Conservation (phyloP, 92 coral and sea anemone genomes). For the Porites cylindrica region DNA sequence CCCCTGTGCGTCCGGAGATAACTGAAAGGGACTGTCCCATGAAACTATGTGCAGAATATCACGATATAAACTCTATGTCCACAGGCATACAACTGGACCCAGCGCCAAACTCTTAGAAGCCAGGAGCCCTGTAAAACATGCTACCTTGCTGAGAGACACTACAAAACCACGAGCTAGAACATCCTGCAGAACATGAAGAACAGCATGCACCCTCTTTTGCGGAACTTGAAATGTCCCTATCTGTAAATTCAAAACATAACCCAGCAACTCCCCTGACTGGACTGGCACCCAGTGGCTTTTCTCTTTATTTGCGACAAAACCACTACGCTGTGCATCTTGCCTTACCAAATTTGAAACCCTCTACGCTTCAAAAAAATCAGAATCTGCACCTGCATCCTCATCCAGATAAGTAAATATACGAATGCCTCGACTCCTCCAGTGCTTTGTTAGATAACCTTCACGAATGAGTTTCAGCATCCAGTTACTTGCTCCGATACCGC, state of each 20-base stretch:
- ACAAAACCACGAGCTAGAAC: slow-evolving; percentile 8
- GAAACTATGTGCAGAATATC: slow-evolving; percentile 6
- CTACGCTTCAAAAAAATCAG: too few species aligned
- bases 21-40: not conserved
- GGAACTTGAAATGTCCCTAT: not conserved
- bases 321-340: too few species aligned
- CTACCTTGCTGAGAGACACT: slow-evolving; percentile 32
- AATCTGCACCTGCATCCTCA: too few species aligned
- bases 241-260: not conserved
- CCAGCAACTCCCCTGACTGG: too few species aligned
- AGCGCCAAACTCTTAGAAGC: slow-evolving; percentile 66
- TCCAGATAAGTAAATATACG: too few species aligned
- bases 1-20: not conserved
- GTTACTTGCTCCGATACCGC: slow-evolving; percentile 44
- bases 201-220: not conserved
- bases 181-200: not conserved
- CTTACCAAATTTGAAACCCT: too few species aligned
- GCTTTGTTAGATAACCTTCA: too few species aligned
- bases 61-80: slow-evolving; percentile 54
- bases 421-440: too few species aligned
- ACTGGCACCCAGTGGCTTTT: too few species aligned
- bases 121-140: slow-evolving; percentile 45
- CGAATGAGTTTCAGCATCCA: slow-evolving; percentile 56
- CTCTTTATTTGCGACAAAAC: too few species aligned
- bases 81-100: slow-evolving; percentile 67